phyloP scores from a whole-genome alignment of 1,140 invertebrate genomes.

The Drosophila albomicans region DNA sequence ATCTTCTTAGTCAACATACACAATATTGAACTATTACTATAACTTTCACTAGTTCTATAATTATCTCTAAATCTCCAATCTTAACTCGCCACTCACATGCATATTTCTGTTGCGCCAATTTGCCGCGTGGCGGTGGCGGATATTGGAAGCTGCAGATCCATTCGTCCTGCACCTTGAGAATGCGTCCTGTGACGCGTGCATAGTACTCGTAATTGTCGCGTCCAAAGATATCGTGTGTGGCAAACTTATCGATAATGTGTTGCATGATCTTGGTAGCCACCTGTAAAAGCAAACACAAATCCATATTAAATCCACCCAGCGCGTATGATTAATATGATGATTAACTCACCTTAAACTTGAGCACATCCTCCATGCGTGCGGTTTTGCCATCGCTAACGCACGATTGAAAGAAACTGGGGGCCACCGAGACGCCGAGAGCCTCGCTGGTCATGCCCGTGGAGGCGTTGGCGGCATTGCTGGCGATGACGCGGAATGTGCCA shows the following conservation, averaged over 20 bases:
- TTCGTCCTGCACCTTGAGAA: constrained; percentile 95
- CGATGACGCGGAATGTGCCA: constrained; percentile 98
- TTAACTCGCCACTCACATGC: constrained; percentile 88
- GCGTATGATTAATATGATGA: neutral
- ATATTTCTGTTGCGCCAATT: constrained; percentile 86
- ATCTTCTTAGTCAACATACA: too few species aligned
- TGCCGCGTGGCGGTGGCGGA: constrained; percentile 90
- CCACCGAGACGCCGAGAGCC: constrained; percentile 96
- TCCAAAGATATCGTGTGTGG: constrained; percentile 96
- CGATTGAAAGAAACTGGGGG: constrained; percentile 99
- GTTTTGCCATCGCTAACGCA: constrained; percentile 97
- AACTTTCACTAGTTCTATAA: too few species aligned
- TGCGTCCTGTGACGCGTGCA: constrained; percentile 96
- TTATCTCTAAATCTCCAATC: too few species aligned
- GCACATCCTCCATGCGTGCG: constrained; percentile 97
- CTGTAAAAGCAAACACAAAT: constrained; percentile 85
- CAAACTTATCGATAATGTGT: constrained; percentile 98
- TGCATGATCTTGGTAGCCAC: constrained; percentile 97
- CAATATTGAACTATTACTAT: too few species aligned
- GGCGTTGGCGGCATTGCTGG: constrained; percentile 95
- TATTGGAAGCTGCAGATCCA: constrained; percentile 97
- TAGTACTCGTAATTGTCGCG: constrained; percentile 99
- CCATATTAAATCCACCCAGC: neutral
- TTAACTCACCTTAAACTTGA: constrained; percentile 93
- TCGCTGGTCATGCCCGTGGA: constrained; percentile 98